These are phyloP conservation scores for Temnothorax nylanderi DNA, from an alignment of 1,140 invertebrate genomes.

Conservation along the genomic window DNA sequence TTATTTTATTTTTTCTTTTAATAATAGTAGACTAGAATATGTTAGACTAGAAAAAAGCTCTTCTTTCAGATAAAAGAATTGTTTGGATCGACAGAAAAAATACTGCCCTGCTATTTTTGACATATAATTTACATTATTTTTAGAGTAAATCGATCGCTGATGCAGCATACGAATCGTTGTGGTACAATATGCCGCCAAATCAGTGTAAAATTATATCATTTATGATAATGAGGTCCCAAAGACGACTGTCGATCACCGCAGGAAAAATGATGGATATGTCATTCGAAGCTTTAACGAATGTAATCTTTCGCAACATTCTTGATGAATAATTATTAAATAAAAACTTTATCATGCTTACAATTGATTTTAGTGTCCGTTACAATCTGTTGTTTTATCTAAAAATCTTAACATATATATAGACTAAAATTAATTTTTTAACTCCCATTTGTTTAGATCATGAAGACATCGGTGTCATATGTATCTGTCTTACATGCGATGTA, in stretches of 20 bases:
- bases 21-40: background rate
- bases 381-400: background rate
- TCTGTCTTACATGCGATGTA: constrained; percentile 59
- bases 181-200: constrained; percentile 49
- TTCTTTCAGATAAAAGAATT: background rate
- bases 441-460: constrained; percentile 41
- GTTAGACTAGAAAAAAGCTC: background rate
- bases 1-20: background rate
- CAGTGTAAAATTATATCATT: constrained; percentile 45
- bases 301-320: background rate
- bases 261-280: constrained; percentile 56
- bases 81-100: background rate
- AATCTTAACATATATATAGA: background rate
- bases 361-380: background rate
- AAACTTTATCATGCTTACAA: background rate
- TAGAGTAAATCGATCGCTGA: constrained; percentile 39
- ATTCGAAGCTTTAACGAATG: constrained; percentile 42
- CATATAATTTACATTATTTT: constrained; percentile 8
- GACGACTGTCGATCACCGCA: constrained; percentile 33
- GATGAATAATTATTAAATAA: constrained; percentile 5
- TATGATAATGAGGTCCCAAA: constrained; percentile 53
- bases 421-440: constrained; percentile 1
- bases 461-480: constrained; percentile 46
- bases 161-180: constrained; percentile 48
- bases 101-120: background rate